A percentile compares a stretch with the other conserved stretches of the same genome.
Evolutionary conservation across 2,797 vertebrate genomes (phyloP).

Genomic region (Antennarius maculatus): DNA sequence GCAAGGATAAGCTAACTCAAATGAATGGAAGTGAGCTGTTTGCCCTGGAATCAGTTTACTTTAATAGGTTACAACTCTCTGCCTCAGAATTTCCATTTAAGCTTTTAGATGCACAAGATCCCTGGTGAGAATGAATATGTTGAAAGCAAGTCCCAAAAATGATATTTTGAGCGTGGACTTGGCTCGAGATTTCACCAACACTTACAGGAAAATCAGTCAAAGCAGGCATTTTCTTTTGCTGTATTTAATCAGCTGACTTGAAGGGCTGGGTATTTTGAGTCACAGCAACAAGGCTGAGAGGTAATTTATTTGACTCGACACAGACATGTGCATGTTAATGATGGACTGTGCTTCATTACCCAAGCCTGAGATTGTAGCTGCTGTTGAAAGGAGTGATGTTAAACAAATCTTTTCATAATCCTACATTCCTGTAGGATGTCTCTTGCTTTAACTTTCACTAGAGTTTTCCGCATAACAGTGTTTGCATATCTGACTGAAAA

Average conservation of each 20-base stretch:
- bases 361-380: constrained; percentile 29
- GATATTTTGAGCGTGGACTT: constrained; percentile 48
- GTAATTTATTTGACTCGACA: constrained; percentile 75
- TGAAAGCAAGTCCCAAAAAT: constrained; percentile 38
- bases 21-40: constrained; percentile 37
- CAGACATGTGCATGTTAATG: constrained; percentile 68
- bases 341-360: constrained; percentile 59
- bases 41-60: constrained; percentile 27
- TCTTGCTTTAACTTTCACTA: constrained; percentile 31
- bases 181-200: constrained; percentile 55
- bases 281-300: constrained; percentile 58
- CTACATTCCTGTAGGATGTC: constrained; percentile 32
- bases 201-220: constrained; percentile 56
- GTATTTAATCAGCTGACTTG: constrained; percentile 71
- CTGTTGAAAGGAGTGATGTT: constrained; percentile 49
- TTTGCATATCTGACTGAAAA: constrained; percentile 50
- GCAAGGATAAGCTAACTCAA: constrained; percentile 34
- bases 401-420: constrained; percentile 51
- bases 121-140: constrained; percentile 38
- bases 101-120: constrained; percentile 46
- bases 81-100: constrained; percentile 37
- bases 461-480: constrained; percentile 37
- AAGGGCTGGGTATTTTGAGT: constrained; percentile 65
- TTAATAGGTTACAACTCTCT: constrained; percentile 32
- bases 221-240: constrained; percentile 52